Percentiles rank a stretch among this genome's conserved stretches.
Conservation (phyloP, 2,888 invertebrate genomes). For the Metacarcinus magister region DNA sequence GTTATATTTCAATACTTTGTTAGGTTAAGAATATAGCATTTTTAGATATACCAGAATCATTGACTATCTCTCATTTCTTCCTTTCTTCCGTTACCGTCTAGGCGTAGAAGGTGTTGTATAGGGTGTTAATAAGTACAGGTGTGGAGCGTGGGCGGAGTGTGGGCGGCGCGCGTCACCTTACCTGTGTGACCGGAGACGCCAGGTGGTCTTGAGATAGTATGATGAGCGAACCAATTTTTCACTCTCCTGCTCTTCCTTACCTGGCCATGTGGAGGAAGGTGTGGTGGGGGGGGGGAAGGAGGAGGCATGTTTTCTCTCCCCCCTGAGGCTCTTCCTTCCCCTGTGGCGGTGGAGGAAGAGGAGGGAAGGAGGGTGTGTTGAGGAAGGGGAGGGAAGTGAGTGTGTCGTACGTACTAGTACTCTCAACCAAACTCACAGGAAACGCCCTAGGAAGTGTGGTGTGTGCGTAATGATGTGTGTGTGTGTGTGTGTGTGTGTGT, state of each 20-base stretch:
- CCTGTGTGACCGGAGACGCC: background rate
- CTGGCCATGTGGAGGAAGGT: background rate
- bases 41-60: too few species aligned
- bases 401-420: background rate
- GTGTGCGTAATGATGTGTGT: background rate
- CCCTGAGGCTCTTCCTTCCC: background rate
- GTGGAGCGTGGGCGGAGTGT: background rate
- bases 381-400: background rate
- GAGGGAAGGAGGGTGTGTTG: background rate
- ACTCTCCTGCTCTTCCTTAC: background rate
- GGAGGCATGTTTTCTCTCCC: too few species aligned
- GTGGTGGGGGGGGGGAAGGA: background rate
- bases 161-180: background rate
- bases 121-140: background rate
- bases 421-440: background rate
- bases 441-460: background rate
- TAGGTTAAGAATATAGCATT: too few species aligned
- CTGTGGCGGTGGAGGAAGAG: background rate
- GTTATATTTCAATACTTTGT: too few species aligned
- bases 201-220: background rate
- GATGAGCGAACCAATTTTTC: background rate
- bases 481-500: conserved; percentile 21
- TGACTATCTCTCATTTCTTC: too few species aligned
- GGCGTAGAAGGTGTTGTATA: background rate
- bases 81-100: too few species aligned